phyloP scores from a whole-genome alignment of 2,113 vertebrate species.

The Pongo pygmaeus region DNA sequence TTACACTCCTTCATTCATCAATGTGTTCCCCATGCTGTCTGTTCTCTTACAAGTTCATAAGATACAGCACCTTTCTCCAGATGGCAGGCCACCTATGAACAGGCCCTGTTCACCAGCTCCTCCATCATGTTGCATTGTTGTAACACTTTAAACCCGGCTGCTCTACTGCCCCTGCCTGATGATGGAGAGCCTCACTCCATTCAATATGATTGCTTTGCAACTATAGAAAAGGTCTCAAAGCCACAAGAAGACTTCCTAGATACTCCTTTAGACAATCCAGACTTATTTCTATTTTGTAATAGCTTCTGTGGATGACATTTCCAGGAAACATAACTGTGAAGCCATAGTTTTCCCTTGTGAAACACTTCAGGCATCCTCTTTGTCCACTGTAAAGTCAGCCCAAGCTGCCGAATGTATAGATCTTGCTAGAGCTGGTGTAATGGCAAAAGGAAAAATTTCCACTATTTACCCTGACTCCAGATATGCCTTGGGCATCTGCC shows the following conservation, averaged over 20 bases:
- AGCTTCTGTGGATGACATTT: neutral
- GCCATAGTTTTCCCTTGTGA: neutral
- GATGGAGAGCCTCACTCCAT: neutral
- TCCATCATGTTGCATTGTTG: too few relatives aligned
- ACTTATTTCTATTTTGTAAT: neutral
- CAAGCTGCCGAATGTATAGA: rapidly evolving
- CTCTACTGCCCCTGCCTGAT: rapidly evolving
- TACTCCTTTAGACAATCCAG: neutral
- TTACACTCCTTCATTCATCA: neutral
- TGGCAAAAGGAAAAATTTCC: neutral
- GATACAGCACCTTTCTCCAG: neutral
- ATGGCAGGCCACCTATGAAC: neutral
- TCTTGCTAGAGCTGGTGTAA: neutral
- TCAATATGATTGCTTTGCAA: too few relatives aligned
- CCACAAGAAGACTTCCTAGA: neutral
- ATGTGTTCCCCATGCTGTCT: neutral
- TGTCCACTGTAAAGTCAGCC: neutral
- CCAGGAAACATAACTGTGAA: neutral
- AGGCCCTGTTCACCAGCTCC: neutral
- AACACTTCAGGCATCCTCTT: neutral
- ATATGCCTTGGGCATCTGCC: neutral
- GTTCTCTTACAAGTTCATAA: neutral
- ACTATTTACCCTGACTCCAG: neutral
- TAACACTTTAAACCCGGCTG: neutral
- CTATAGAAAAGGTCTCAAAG: neutral